These are phyloP conservation scores for Cephus pygmeus DNA, from an alignment of 2,888 invertebrate genomes.

Conservation along the genomic window DNA sequence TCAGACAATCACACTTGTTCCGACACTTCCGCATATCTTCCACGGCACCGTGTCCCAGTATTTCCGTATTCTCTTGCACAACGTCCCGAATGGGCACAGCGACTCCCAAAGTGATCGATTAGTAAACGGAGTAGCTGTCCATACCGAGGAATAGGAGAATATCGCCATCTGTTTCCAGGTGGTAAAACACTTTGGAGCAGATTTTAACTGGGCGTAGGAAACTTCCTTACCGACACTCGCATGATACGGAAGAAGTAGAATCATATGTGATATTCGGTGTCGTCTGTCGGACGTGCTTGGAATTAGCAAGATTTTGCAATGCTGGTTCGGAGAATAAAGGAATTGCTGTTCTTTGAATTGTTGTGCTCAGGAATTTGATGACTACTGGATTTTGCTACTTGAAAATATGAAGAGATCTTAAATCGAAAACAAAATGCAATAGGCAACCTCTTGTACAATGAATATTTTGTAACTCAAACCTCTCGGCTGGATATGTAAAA, in stretches of 20 bases:
- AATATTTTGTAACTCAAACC: background rate
- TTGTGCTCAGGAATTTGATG: background rate
- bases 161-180: background rate
- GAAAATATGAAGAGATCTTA: background rate
- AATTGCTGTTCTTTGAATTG: background rate
- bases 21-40: conserved; percentile 36
- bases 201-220: background rate
- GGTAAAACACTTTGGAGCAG: background rate
- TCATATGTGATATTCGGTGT: background rate
- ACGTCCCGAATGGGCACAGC: conserved; percentile 35
- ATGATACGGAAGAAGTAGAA: background rate
- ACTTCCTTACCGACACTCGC: background rate
- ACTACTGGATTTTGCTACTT: background rate
- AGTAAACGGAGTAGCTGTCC: conserved; percentile 37
- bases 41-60: conserved; percentile 21
- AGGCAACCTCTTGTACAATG: background rate
- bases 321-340: background rate
- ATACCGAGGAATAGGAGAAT: background rate
- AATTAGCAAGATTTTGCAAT: too few relatives aligned
- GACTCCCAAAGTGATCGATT: conserved; percentile 55
- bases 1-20: conserved; percentile 30
- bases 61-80: conserved; percentile 15
- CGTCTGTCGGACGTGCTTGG: too few relatives aligned
- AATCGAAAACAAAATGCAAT: background rate
- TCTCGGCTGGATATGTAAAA: conserved; percentile 18